These are phyloP conservation scores for Nycticorax nycticorax DNA, from an alignment of 2,113 vertebrate species.

Conservation along the genomic window DNA sequence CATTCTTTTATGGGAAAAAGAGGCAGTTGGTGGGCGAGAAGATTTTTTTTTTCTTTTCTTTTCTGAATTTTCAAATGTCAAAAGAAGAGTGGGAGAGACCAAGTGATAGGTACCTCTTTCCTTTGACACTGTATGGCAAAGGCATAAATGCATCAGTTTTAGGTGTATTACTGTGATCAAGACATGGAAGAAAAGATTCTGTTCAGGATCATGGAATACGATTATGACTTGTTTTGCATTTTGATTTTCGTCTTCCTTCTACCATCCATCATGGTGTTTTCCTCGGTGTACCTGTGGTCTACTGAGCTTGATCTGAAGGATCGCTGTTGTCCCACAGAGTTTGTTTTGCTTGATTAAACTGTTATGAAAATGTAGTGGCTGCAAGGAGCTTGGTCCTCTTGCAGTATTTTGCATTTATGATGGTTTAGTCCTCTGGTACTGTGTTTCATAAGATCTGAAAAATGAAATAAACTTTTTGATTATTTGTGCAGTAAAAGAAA, in stretches of 20 bases:
- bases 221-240: neutral
- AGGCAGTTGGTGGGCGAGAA: neutral
- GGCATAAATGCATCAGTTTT: neutral
- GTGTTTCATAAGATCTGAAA: neutral
- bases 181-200: neutral
- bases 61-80: neutral
- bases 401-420: neutral
- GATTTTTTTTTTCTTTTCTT: neutral
- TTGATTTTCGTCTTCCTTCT: neutral
- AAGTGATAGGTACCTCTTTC: too few relatives aligned
- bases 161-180: neutral
- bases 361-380: neutral
- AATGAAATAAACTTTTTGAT: neutral
- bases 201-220: rapidly evolving
- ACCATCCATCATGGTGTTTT: neutral
- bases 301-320: neutral
- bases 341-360: neutral
- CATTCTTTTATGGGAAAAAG: neutral
- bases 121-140: neutral
- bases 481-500: neutral
- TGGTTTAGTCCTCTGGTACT: neutral
- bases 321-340: neutral
- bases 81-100: neutral
- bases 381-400: neutral
- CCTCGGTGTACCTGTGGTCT: neutral